Base-by-base conservation (phyloP, 2,113 vertebrate genomes). In the Argyrosomus japonicus region DNA sequence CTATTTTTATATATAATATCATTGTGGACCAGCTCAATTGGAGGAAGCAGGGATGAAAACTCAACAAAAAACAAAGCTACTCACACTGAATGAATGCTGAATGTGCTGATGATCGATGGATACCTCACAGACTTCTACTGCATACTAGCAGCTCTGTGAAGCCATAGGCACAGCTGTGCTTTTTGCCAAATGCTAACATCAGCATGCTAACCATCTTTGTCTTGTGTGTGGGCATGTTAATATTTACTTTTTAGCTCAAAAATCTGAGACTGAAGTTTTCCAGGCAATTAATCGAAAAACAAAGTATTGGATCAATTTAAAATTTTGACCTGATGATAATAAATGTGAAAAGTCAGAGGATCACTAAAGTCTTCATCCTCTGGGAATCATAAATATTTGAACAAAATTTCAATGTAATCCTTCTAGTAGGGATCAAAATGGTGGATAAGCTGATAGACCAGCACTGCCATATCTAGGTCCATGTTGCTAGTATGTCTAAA, bases 11-110 rank as follows among this genome's bases (percentile, higher is more conserved):
- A 56, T 45, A 45, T 43, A 48, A 19, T 65, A 23, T 65, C 23
- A 53, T 62, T 78, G 36, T 77, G 40, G 71, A 82, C 10, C 51
- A 82, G 36, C 32, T n/a, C n/a, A 67, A 32, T 19, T 8, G 6
- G 27, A 45, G 7, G 17, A 43, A 29, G 13, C 3, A 19, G 18
- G 3, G 12, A 64, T 67, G 8, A 53, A 61, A 63, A 63, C 19
- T 78, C 13, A 54, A 79, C 0, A 7, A 3, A 73, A 27, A n/a
- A 63, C 43, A 65, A 70, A 67, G 18, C 7, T 74, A 21, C 13
- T 54, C 43, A 68, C 29, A 53, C 40, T 72, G 13, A 36, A 62
- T 60, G 6, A 76, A n/a, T 51, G 43, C n/a, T 71, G 19, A 57
- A 21, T 54, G 50, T 77, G 61, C 29, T 57, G 32, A 36, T 68